phyloP scores from a whole-genome alignment of 2,113 vertebrate genomes.

The Ailuropoda melanoleuca region DNA sequence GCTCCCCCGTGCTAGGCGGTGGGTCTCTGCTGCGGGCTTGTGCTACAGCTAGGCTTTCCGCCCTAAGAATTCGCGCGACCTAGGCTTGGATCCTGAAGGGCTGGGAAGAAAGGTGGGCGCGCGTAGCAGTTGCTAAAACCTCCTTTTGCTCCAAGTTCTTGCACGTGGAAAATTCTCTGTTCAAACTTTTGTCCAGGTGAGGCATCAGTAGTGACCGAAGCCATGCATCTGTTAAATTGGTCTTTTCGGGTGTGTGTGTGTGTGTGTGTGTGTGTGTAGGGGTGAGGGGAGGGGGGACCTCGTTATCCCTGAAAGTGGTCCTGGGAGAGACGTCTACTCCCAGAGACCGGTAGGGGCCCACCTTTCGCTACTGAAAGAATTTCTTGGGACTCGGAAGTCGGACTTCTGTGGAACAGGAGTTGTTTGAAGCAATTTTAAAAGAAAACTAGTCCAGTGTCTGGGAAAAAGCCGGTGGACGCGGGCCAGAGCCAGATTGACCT shows the following conservation, averaged over 20 bases:
- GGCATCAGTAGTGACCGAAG: not conserved
- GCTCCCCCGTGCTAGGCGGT: not conserved
- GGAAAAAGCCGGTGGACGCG: not conserved
- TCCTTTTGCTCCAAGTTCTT: not conserved
- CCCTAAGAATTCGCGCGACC: too few relatives aligned
- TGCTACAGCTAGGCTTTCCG: not conserved
- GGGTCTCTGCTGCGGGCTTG: not conserved
- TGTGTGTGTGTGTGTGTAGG: not conserved
- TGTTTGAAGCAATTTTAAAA: not conserved
- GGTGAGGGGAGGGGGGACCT: not conserved
- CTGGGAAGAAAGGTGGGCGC: not conserved
- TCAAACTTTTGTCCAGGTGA: not conserved
- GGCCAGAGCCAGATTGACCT: not conserved
- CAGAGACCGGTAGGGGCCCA: too few relatives aligned
- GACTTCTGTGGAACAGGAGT: not conserved
- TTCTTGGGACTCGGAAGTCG: not conserved
- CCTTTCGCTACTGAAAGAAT: not conserved
- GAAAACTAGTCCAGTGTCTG: not conserved
- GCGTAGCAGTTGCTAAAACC: not conserved
- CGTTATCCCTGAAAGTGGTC: not conserved
- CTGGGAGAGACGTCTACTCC: not conserved
- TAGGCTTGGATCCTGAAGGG: not conserved
- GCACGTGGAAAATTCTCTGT: not conserved
- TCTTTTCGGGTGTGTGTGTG: not conserved
- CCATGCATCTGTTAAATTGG: too few relatives aligned